Evolutionary conservation across 1,140 invertebrate species (phyloP).

Genomic region (Brachionus rubens): DNA sequence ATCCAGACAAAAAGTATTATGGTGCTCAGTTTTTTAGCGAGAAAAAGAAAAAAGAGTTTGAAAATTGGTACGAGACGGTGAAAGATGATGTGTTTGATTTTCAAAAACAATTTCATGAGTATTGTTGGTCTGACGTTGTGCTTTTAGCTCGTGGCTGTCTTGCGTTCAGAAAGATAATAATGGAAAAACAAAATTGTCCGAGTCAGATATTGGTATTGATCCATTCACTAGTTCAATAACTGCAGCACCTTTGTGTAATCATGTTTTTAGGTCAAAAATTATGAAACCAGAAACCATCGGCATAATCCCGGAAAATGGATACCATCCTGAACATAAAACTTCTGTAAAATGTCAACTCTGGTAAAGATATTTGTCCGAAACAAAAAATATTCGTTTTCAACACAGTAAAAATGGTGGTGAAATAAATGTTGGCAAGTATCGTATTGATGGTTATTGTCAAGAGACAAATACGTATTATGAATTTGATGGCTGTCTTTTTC

Average conservation of each 20-base stretch:
- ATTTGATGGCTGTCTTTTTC: constrained; percentile 50
- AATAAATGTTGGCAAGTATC: not conserved
- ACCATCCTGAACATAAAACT: not conserved
- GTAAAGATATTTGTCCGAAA: constrained; percentile 39
- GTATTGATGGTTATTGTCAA: constrained; percentile 18
- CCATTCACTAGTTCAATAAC: no score
- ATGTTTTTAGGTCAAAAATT: not conserved
- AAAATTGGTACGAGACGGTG: constrained; percentile 36
- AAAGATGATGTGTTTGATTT: constrained; percentile 31
- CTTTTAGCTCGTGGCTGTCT: no score
- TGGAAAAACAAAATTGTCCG: no score
- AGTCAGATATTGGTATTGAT: no score
- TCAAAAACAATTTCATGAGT: constrained; percentile 11
- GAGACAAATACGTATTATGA: constrained; percentile 46
- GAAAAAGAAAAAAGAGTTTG: not conserved
- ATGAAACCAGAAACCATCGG: constrained; percentile 36
- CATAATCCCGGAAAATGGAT: constrained; percentile 32
- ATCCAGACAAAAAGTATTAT: not conserved
- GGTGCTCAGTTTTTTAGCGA: not conserved
- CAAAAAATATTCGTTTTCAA: not conserved
- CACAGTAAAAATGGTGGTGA: not conserved
- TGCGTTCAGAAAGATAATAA: no score
- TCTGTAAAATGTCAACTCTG: constrained; percentile 5
- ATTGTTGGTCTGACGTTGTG: not conserved
- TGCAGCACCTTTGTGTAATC: not conserved